Conservation (phyloP, 37 sponge, comb jelly and placozoan species). For the Cladorhizidae sp. region DNA sequence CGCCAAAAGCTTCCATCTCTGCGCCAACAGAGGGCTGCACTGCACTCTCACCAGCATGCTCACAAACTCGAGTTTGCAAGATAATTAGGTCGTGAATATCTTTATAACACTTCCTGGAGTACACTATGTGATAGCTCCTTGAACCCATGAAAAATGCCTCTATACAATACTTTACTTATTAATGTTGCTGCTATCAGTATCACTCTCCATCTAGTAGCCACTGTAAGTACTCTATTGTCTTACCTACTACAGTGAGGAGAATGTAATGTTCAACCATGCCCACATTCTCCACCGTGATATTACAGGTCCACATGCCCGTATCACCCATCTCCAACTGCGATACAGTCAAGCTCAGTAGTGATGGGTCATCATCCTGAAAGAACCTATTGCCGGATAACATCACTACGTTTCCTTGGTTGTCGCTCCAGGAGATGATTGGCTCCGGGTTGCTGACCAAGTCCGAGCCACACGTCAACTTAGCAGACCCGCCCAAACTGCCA, state of each 20-base stretch:
- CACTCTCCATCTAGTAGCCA: too few relatives aligned
- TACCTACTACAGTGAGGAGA: slow-evolving; percentile 12
- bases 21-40: too few relatives aligned
- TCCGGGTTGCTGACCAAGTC: slow-evolving; percentile 14
- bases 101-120: too few relatives aligned
- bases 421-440: slow-evolving; percentile 26
- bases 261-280: neutral
- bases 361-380: neutral
- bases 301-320: slow-evolving; percentile 29
- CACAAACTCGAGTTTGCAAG: too few relatives aligned
- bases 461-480: slow-evolving; percentile 31
- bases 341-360: slow-evolving; percentile 12
- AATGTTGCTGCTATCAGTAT: too few relatives aligned
- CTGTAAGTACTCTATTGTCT: neutral
- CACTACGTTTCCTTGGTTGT: neutral
- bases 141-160: too few relatives aligned
- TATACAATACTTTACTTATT: too few relatives aligned
- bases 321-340: neutral
- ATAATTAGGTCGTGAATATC: too few relatives aligned
- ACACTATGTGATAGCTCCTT: too few relatives aligned
- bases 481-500: neutral
- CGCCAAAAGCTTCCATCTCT: too few relatives aligned
- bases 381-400: neutral
- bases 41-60: too few relatives aligned
- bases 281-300: neutral